Base-by-base conservation (phyloP, 2,113 vertebrate genomes). In the Chaenogobius annularis region DNA sequence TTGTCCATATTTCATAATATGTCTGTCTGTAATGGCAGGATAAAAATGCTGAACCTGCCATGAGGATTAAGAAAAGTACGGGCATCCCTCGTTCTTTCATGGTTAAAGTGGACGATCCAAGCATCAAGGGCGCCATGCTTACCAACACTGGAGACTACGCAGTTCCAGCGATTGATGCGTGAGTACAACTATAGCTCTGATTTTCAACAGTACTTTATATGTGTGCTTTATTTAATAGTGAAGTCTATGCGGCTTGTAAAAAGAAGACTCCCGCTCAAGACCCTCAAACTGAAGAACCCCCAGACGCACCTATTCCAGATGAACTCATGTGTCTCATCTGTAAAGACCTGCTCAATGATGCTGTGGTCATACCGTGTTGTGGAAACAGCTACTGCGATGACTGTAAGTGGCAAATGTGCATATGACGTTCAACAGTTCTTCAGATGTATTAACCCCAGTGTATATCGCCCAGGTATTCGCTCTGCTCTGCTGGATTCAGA, bases 381-480 rank as follows among this genome's bases (percentile, higher is more conserved):
- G 96, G 96, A 78, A 98, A 98, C 93, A 99, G 97, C 88, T 99
- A 98, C 43, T 99, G 98, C 74, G 98, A 99, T 17, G 97, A 99
- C 85, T 99, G 98, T 99, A 91, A 96, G 98, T 92, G 3, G 46
- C 61, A 22, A 20, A 1, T 3, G 5, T 11, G 19, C 55, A 59
- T 5, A 61, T 48, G 66, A 22, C 54, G 20, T 5, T 10, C 56
- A 17, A 63, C 22, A 71, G 0, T 73, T 64, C 47, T 44, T 61
- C 23, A 40, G 61, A 52, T 17, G 23, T 73, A 74, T 13, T 35
- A 58, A 47, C 66, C 8, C 56, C 5, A 48, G 5, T 83, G 35
- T 81, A 15, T 81, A 13, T 74, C 8, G 0, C 35, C 73, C 85
- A 99, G 98, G 98, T 94, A 96, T 99, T 84, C 94, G 98, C 82